Percentiles rank a stretch among this genome's conserved stretches.
Evolutionary conservation across 2,113 vertebrate species (phyloP).

Genomic region (Phaetusa simplex): DNA sequence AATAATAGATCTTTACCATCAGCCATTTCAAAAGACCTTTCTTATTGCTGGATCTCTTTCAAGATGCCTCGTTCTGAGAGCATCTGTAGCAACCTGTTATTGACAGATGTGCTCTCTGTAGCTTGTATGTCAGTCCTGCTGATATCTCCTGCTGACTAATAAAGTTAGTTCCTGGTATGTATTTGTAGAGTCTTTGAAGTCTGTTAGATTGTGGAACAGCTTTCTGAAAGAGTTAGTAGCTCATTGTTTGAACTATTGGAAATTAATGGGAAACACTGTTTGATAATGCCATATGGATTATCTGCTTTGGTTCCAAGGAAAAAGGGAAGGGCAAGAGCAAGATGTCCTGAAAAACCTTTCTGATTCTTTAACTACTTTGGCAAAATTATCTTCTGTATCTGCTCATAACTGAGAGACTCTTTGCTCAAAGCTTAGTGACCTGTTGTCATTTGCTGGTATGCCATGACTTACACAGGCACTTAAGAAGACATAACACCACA

Average conservation of each 20-base stretch:
- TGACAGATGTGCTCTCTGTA: conserved; percentile 48
- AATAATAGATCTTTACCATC: background rate
- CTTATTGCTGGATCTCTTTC: background rate
- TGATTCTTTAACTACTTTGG: background rate
- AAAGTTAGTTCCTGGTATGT: conserved; percentile 23
- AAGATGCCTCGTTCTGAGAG: background rate
- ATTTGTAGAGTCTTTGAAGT: conserved; percentile 43
- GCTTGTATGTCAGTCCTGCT: conserved; percentile 40
- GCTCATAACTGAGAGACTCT: background rate
- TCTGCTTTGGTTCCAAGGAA: background rate
- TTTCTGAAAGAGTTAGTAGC: background rate
- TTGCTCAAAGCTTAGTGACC: background rate
- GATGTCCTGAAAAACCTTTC: background rate
- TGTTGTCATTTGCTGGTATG: background rate
- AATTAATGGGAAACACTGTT: background rate
- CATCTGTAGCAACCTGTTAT: background rate
- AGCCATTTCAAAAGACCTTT: conserved; percentile 1
- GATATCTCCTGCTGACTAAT: conserved; percentile 44
- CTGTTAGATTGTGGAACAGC: background rate
- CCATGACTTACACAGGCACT: background rate
- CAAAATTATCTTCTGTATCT: background rate
- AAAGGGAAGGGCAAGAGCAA: background rate
- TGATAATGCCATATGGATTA: background rate
- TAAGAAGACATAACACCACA: background rate
- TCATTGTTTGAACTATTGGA: conserved; percentile 6